These are phyloP conservation scores for Andrena hattorfiana DNA, from an alignment of 2,888 invertebrate species.

Conservation along the genomic window DNA sequence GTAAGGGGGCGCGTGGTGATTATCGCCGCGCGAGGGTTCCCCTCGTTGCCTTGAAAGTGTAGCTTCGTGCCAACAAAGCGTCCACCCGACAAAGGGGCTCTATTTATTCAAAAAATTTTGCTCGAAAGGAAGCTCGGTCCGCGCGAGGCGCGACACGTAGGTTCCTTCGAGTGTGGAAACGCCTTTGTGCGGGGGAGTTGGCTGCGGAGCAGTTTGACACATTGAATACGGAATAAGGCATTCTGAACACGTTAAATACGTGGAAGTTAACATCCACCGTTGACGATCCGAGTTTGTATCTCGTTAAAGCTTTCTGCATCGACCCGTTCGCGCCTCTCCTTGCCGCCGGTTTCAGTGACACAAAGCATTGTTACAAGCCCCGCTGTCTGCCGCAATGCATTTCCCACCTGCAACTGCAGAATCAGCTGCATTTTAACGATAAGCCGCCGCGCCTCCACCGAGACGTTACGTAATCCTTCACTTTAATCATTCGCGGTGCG, in stretches of 20 bases:
- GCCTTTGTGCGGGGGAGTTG: not conserved
- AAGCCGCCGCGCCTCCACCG: conserved; percentile 11
- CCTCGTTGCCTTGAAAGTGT: not conserved
- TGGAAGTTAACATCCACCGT: conserved; percentile 47
- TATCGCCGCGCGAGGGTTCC: too few relatives aligned
- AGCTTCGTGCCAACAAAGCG: not conserved
- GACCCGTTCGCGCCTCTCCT: not conserved
- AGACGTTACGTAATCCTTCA: conserved; percentile 42
- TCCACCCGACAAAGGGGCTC: not conserved
- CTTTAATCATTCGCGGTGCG: conserved; percentile 36
- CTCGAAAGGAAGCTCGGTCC: conserved; percentile 15
- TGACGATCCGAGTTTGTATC: conserved; percentile 30
- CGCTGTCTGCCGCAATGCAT: conserved; percentile 37
- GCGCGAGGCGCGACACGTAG: conserved; percentile 16
- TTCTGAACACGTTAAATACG: conserved; percentile 36
- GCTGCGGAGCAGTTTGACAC: conserved; percentile 33
- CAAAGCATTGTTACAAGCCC: conserved; percentile 45
- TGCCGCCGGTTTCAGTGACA: conserved; percentile 31
- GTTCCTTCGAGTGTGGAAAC: not conserved
- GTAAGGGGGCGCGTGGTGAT: too few relatives aligned
- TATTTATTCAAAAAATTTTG: conserved; percentile 35
- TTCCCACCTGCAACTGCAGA: conserved; percentile 37
- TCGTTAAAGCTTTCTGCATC: conserved; percentile 41
- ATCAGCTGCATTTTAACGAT: conserved; percentile 51
- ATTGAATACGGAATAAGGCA: conserved; percentile 45